Base-by-base conservation (phyloP, 2,113 vertebrate species). In the Sinosuthora webbiana region DNA sequence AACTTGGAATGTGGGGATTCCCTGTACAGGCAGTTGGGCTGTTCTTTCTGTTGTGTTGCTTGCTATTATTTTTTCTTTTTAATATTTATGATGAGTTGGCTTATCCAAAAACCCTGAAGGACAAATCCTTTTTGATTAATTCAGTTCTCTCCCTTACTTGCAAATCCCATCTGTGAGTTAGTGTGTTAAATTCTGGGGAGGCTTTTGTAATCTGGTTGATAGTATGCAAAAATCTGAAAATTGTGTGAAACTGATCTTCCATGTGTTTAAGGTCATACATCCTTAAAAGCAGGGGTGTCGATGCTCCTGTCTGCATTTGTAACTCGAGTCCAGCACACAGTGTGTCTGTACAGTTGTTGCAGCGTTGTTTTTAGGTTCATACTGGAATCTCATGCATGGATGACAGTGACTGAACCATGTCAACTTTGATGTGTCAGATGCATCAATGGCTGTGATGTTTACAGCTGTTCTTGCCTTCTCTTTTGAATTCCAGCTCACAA, bases 291-390 rank as follows among this genome's bases (percentile, higher is more conserved):
- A n/a, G 57, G 21, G 63, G 47, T 79, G 70, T 79, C 1, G 0
- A 2, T 78, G 83, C 62, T 77, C 69, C 89, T 39, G 39, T 55
- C 83, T 93, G 65, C 57, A 3, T 87, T 76, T 70, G 92, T 94
- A 94, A 94, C 70, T 50, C 8, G 75, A 96, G 56, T 67, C 73
- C 3, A 2, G 67, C 62, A 13, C 47, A 64, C 28, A 6, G 74
- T 4, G 0, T 97, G 97, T 98, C 97, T 97, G 83, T 94, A 71
- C 97, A 98, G 98, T 98, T 98, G 97, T 77, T 96, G 79, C 81
- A 79, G 92, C 74, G 88, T 97, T 97, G 97, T 95, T 95, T 95
- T 97, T 97, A 93, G 95, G 94, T 96, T 95, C 89, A 37, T 69
- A 20, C 59, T 94, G 96, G 97, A 96, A 97, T 97, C 94, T 95